A percentile compares a stretch with the other conserved stretches of the same genome.
Conservation (phyloP, 2,888 invertebrate species). For the Nomada ferruginata region DNA sequence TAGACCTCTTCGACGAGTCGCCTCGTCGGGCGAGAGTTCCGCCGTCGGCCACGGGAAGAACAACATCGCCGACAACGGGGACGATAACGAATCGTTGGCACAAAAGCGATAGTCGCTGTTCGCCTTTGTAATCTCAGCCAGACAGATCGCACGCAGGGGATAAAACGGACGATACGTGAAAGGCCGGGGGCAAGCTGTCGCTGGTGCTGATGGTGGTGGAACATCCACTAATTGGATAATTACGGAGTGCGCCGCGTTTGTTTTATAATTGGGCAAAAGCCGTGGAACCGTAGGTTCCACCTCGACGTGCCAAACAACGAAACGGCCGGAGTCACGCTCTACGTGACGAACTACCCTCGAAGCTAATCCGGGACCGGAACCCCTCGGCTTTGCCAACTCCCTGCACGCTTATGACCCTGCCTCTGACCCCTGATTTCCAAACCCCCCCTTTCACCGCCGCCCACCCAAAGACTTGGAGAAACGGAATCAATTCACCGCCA, state of each 20-base stretch:
- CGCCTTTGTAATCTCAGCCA: constrained; percentile 57
- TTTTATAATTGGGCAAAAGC: constrained; percentile 84
- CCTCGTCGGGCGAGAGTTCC: too few relatives aligned
- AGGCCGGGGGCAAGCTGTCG: constrained; percentile 28
- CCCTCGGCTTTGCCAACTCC: constrained; percentile 66
- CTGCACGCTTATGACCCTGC: constrained; percentile 36
- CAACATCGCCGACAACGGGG: constrained; percentile 2
- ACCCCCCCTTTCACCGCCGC: constrained; percentile 1
- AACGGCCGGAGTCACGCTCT: constrained; percentile 83
- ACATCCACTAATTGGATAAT: constrained; percentile 84
- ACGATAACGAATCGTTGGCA: constrained; percentile 51
- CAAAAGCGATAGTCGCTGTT: constrained; percentile 46
- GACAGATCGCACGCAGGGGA: constrained; percentile 37
- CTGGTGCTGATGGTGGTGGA: constrained; percentile 33
- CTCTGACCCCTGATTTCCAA: constrained; percentile 45
- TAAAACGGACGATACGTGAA: constrained; percentile 48
- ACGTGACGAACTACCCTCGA: constrained; percentile 83
- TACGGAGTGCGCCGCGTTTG: constrained; percentile 83
- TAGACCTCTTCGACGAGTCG: neutral
- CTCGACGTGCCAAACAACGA: constrained; percentile 83
- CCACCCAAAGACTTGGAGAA: constrained; percentile 13
- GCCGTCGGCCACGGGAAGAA: neutral
- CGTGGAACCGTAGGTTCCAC: constrained; percentile 68
- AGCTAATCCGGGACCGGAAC: constrained; percentile 80
- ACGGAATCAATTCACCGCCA: constrained; percentile 8